Evolutionary conservation across 2,797 vertebrate species (phyloP), one percentile per base, ranked within the genome.

Genomic region (Coreius guichenoti): DNA sequence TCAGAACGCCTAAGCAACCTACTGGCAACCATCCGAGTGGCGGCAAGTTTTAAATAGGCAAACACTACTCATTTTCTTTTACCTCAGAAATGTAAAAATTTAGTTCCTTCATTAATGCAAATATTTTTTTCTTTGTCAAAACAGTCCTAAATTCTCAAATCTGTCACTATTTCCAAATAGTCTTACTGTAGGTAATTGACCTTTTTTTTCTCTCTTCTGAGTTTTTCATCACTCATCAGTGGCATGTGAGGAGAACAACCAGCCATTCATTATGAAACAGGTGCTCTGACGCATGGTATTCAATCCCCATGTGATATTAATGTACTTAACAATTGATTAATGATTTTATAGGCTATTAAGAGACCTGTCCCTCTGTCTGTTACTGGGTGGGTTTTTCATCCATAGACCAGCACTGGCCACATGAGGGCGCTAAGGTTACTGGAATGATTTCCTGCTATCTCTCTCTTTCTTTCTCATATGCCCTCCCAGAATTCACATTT

Each of bases 401-500:
- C 87, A 86, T 86, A 65, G 14, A 89, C 83, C 67, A 33, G 16
- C 75, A 72, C 75, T 92, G 88, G 86, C 94, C 95, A 96, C 94
- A 89, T 92, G 95, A 93, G 92, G 95, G 95, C 90, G 93, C 95
- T 93, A 93, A 92, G 91, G 85, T 84, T 70, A 8, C 68, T 77
- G 29, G 16, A 83, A 80, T 67, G 36, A 65, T 36, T 11, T 49
- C 26, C 51, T 39, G 36, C 31, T 88, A n/a, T 58, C 63, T 23
- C 92, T 86, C 65, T 47, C 51, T 77, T 21, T 80, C 9, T 63
- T 21, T 83, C 1, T 19, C 33, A 21, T 17, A 33, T 56, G 47
- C 75, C 33, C 39, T 47, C 19, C 39, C 14, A 26, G 29, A n/a
- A 36, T 80, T 73, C 17, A 51, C 67, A 13, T 74, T 36, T 51